Conservation (phyloP, 2,797 vertebrate genomes). For the Tragelaphus oryx region DNA sequence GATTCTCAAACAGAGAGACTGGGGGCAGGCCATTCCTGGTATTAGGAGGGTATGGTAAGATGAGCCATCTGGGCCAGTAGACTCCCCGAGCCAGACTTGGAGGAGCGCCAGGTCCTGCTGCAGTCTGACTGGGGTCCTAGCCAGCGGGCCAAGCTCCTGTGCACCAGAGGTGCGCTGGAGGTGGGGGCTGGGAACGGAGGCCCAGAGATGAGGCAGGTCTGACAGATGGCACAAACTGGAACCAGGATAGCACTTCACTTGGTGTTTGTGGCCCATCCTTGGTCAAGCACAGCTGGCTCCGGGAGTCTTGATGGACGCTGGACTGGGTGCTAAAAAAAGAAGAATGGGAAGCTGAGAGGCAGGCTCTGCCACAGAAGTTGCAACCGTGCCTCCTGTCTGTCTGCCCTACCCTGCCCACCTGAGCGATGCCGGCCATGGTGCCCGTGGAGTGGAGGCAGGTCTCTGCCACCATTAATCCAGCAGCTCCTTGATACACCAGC, state of each 20-base stretch:
- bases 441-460: neutral
- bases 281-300: neutral
- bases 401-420: constrained; percentile 14
- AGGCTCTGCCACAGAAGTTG: neutral
- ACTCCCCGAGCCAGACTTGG: neutral
- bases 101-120: neutral
- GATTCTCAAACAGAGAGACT: neutral
- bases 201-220: neutral
- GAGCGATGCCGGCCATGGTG: neutral
- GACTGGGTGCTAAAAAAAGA: constrained; percentile 2
- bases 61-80: neutral
- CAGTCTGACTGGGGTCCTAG: neutral
- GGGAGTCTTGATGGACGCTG: neutral
- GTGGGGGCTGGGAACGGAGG: neutral
- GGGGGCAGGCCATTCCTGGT: neutral
- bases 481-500: constrained; percentile 93
- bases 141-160: neutral
- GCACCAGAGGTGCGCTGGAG: neutral
- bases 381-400: neutral
- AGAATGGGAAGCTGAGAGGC: constrained; percentile 29
- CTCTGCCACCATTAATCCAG: constrained; percentile 82
- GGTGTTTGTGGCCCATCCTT: neutral
- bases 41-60: neutral
- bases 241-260: neutral
- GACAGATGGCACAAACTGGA: neutral